Conservation (phyloP, 2,113 vertebrate species). For the Vombatus ursinus region DNA sequence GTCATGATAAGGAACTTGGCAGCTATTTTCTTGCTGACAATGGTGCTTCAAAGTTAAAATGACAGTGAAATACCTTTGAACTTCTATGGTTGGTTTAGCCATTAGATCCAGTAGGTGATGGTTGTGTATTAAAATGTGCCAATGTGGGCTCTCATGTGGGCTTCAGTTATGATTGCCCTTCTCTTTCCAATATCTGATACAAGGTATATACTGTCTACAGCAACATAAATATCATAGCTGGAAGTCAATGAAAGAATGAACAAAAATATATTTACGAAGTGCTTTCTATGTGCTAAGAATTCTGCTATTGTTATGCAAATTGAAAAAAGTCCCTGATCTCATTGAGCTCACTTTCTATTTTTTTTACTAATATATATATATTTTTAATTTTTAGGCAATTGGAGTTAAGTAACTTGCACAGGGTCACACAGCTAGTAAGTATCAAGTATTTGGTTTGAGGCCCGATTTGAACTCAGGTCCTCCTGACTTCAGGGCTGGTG, state of each 20-base stretch:
- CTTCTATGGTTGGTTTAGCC: not conserved
- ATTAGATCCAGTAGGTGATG: not conserved
- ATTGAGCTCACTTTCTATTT: no score
- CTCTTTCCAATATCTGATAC: not conserved
- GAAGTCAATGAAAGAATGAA: not conserved
- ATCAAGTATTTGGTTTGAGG: no score
- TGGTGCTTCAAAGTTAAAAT: not conserved
- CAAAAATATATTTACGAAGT: not conserved
- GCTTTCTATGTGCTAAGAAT: not conserved
- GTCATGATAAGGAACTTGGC: not conserved
- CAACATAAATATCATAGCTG: not conserved
- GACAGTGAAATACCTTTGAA: not conserved
- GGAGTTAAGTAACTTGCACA: no score
- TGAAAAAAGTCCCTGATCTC: not conserved
- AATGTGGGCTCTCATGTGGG: not conserved
- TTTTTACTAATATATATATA: no score
- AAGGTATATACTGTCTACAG: not conserved
- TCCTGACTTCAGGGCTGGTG: no score
- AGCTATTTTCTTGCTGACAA: not conserved
- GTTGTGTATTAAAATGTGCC: not conserved
- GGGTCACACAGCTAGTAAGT: no score
- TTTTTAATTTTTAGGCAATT: no score
- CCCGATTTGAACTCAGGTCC: no score
- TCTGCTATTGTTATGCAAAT: not conserved
- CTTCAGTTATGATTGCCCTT: not conserved